phyloP scores from a whole-genome alignment of 2,888 invertebrate species.

The Tetrapedia diversipes region DNA sequence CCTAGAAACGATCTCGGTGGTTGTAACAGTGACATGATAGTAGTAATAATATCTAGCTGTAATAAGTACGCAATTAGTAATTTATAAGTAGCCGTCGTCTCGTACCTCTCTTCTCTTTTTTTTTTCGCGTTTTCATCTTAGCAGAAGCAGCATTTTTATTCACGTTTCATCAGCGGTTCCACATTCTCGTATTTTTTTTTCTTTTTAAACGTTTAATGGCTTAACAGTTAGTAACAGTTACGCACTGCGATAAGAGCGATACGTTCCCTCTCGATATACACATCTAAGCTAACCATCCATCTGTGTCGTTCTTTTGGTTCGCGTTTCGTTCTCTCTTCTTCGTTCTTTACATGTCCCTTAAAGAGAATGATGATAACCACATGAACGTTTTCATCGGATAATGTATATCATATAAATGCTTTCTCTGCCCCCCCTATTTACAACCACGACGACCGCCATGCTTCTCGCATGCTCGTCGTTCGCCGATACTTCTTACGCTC shows the following conservation, averaged over 20 bases:
- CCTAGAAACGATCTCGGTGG: conserved; percentile 63
- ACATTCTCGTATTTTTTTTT: conserved; percentile 21
- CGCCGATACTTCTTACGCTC: conserved; percentile 47
- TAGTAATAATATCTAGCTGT: conserved; percentile 66
- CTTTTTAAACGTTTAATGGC: conserved; percentile 53
- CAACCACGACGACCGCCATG: conserved; percentile 32
- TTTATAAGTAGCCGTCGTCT: conserved; percentile 61
- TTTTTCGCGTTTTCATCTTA: conserved; percentile 17
- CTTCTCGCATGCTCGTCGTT: not conserved
- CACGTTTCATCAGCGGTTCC: conserved; percentile 44
- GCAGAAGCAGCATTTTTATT: conserved; percentile 61
- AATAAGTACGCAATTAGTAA: conserved; percentile 67
- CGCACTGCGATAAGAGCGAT: conserved; percentile 70
- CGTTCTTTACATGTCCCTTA: conserved; percentile 73
- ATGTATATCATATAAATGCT: conserved; percentile 60
- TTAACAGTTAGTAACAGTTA: conserved; percentile 69
- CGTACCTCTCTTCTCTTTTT: conserved; percentile 5
- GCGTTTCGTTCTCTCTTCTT: not conserved
- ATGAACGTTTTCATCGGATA: conserved; percentile 46
- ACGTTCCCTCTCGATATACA: conserved; percentile 73
- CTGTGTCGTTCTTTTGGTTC: too few species aligned
- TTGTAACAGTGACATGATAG: conserved; percentile 68
- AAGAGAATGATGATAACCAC: conserved; percentile 57
- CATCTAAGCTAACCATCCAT: conserved; percentile 68
- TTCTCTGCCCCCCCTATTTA: conserved; percentile 47